phyloP scores from a whole-genome alignment of 2,797 vertebrate species.

The Okamejei kenojei region DNA sequence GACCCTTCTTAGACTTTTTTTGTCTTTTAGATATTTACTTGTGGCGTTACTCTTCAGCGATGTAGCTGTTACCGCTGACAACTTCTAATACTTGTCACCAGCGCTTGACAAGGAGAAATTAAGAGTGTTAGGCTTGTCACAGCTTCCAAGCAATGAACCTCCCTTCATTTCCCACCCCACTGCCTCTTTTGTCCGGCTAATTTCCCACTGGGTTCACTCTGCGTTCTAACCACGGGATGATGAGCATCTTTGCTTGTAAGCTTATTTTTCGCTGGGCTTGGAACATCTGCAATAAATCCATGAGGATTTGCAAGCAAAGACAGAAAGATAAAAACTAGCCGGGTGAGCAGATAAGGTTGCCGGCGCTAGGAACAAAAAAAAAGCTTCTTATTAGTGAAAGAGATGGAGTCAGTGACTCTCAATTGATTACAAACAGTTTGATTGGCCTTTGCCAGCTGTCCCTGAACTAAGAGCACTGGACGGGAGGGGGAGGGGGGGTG shows the following conservation, averaged over 20 bases:
- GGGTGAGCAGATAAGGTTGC: constrained; percentile 55
- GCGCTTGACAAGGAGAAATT: constrained; percentile 66
- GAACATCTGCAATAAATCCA: constrained; percentile 67
- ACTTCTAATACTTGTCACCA: constrained; percentile 7
- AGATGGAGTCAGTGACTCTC: constrained; percentile 45
- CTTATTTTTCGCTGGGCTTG: constrained; percentile 71
- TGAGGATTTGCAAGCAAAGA: constrained; percentile 59
- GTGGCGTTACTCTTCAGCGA: too few relatives aligned
- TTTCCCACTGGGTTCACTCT: constrained; percentile 57
- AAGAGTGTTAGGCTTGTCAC: constrained; percentile 71
- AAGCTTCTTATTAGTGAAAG: constrained; percentile 48
- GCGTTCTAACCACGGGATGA: constrained; percentile 53
- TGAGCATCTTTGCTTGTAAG: constrained; percentile 61
- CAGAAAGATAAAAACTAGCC: constrained; percentile 52
- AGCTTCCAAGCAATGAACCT: constrained; percentile 59
- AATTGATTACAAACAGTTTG: constrained; percentile 52
- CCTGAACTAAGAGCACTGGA: background rate
- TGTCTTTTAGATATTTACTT: too few relatives aligned
- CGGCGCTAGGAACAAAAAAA: constrained; percentile 47
- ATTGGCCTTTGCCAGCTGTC: constrained; percentile 57
- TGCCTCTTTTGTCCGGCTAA: constrained; percentile 84
- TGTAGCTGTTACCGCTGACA: background rate
- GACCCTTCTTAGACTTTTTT: too few relatives aligned
- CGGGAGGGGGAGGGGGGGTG: background rate
- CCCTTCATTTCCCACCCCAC: constrained; percentile 90